Base-by-base conservation (phyloP, 2,113 vertebrate genomes). In the Oreocharis arfaki region DNA sequence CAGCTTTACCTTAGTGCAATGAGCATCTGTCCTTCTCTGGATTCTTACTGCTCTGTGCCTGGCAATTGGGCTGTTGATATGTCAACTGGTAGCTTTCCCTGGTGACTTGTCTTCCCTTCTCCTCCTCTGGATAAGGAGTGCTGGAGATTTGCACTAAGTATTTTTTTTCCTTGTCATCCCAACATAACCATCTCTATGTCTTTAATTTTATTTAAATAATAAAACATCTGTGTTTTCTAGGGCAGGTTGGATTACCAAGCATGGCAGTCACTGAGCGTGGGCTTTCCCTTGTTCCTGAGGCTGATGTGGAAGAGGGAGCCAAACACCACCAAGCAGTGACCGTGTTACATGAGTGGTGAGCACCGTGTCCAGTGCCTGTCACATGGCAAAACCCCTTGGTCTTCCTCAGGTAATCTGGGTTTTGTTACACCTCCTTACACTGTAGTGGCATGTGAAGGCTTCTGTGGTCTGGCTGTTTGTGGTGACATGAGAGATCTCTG, bases 261-360 rank as follows among this genome's bases (percentile, higher is more conserved):
- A 26, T 7, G 16, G 50, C 69, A 49, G 37, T 9, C 24, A 30
- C 33, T 9, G 15, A 32, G 7, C 0, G 0, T 2, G 21, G 47
- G 13, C 41, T 65, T 47, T 77, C 23, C 64, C 21, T 22, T 0
- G 0, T 22, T 55, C 21, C 33, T 2, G 0, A 39, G 28, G n/a
- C 46, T 73, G 41, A 11, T 42, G 18, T 10, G 26, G 37, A n/a
- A 57, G 22, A 70, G 13, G 17, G 33, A 91, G 21, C 41, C 69
- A 28, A 47, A 55, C 24, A 50, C 52, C 57, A 35, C 20, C 39
- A 9, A 4, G 37, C 64, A 67, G 37, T 1, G 5, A 23, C 27
- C 0, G 2, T 4, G 7, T 27, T 10, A 41, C 20, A 3, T 0
- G 3, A 79, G 39, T 21, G 3, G 9, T 5, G 30, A 35, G 68